Evolutionary conservation across 92 coral and sea anemone genomes (phyloP), one percentile per base, ranked within the genome.

Genomic region (Zoanthus gigantus): DNA sequence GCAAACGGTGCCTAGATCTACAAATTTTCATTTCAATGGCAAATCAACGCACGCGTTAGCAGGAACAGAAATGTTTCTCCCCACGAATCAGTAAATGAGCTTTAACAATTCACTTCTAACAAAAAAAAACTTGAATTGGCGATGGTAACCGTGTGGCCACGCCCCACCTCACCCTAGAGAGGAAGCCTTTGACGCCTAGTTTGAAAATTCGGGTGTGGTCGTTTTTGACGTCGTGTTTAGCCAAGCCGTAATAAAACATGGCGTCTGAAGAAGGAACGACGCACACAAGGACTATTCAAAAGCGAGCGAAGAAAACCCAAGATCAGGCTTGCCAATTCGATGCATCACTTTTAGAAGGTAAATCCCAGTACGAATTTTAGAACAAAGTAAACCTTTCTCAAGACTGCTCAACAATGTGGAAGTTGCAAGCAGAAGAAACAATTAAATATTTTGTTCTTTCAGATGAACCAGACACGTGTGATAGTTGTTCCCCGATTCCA

Each of bases 311-410:
- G 92, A 95, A 97, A 91, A 97, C 98, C 0, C 99, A 97, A 80
- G 99, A 97, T 87, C 99, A 97, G 71, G 99, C 99, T 31, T 97
- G 99, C 84, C 99, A 97, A 86, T 97, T 97, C 88, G 99, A 97
- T 94, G 96, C 99, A 34, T 91, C 97, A 61, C 93, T 97, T 61
- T 92, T 97, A 28, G 99, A 97, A 94, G 99, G 99, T 97, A 80
- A 88, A 93, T 68, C 72, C n/a, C 14, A n/a, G 68, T 31, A 17
- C 28, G 73, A 86, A 69, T 75, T 86, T 82, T 57, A 54, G 74
- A 18, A 28, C 18, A 31, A 44, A n/a, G 66, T 65, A 6, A 10
- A 63, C 45, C 17, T 46, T 66, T 67, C 30, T 81, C 45, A 53
- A 81, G 75, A 18, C 32, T 46, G 74, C 23, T 81, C 30, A 81